These are phyloP conservation scores for Apotomis capreana DNA, from an alignment of 2,888 invertebrate genomes.

Conservation along the genomic window DNA sequence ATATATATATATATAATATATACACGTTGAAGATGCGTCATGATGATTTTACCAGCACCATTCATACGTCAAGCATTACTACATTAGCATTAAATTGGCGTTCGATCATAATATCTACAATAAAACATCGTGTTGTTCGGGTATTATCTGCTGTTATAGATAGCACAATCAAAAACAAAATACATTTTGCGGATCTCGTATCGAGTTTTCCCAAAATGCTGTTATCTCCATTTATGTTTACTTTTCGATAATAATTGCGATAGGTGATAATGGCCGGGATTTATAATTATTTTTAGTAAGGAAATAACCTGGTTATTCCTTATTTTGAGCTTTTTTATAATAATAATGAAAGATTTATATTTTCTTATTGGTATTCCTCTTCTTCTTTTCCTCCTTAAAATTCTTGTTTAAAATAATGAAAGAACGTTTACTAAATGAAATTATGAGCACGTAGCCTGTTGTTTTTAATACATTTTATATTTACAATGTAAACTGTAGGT, in stretches of 20 bases:
- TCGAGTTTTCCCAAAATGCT: constrained; percentile 68
- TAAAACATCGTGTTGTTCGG: constrained; percentile 42
- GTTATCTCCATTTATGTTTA: constrained; percentile 69
- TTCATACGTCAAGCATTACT: constrained; percentile 14
- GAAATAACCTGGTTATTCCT: too few relatives aligned
- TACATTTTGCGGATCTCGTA: constrained; percentile 65
- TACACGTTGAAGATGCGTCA: too few relatives aligned
- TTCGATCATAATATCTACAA: constrained; percentile 36
- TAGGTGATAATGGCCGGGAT: constrained; percentile 63
- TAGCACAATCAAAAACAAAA: constrained; percentile 70
- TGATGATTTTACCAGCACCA: neutral
- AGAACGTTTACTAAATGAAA: too few relatives aligned
- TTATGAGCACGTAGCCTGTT: too few relatives aligned
- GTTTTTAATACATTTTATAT: too few relatives aligned
- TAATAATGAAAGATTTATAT: too few relatives aligned
- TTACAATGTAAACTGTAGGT: too few relatives aligned
- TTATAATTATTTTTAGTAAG: constrained; percentile 61
- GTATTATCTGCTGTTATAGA: constrained; percentile 56
- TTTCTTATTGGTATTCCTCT: too few relatives aligned
- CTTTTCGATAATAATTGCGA: constrained; percentile 61
- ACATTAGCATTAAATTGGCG: constrained; percentile 36
- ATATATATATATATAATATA: too few relatives aligned
- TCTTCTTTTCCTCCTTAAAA: too few relatives aligned
- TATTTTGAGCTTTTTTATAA: too few relatives aligned
- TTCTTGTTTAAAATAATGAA: too few relatives aligned